phyloP scores from a whole-genome alignment of 2,797 vertebrate species.

The Pseudochirops corinnae region DNA sequence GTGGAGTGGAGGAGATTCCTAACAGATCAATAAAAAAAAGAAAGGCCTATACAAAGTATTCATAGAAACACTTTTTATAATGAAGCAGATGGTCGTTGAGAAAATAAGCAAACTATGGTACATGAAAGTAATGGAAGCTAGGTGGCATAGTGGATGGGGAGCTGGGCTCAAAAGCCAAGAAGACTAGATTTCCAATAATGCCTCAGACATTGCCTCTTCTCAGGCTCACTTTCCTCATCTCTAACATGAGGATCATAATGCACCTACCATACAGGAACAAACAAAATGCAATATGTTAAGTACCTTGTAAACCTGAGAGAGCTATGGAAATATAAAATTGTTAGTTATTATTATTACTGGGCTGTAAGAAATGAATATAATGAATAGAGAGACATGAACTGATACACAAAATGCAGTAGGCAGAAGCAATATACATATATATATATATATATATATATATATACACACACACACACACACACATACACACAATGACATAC shows the following conservation, averaged over 20 bases:
- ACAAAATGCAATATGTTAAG: neutral
- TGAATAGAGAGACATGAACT: neutral
- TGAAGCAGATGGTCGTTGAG: neutral
- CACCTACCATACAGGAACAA: neutral
- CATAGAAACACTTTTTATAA: neutral
- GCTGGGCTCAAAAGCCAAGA: neutral
- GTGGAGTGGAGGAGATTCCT: neutral
- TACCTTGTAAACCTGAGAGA: neutral
- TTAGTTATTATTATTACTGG: neutral
- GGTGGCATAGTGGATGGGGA: neutral
- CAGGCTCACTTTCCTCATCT: neutral
- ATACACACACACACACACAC: neutral
- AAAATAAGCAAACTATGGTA: neutral
- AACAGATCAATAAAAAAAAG: neutral
- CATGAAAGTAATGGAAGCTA: neutral
- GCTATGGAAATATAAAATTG: neutral
- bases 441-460: no score
- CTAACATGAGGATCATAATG: neutral
- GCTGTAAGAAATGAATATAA: neutral
- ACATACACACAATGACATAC: neutral
- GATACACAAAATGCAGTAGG: neutral
- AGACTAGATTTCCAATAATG: neutral
- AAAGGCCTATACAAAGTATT: neutral
- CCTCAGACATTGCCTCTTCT: neutral
- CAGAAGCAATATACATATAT: no score